A percentile compares a stretch with the other conserved stretches of the same genome.
Evolutionary conservation across 2,888 invertebrate species (phyloP).

Genomic region (Caenorhabditis doughertyi): DNA sequence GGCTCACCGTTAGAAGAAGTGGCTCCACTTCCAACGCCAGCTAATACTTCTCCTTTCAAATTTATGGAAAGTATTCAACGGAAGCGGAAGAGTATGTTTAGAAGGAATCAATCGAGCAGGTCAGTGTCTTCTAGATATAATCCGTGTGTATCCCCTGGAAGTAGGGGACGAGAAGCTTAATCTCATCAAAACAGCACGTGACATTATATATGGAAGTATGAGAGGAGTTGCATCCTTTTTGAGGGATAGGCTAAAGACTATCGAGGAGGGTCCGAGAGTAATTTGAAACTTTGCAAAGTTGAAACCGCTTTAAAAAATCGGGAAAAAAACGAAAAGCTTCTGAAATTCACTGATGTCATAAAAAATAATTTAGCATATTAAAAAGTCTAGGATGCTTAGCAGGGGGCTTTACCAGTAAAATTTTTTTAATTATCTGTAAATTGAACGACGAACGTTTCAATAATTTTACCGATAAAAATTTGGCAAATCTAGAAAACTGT

Average conservation of each 20-base stretch:
- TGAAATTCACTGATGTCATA: no score
- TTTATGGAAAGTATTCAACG: slow-evolving; percentile 55
- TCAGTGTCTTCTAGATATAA: slow-evolving; percentile 19
- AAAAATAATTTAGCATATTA: no score
- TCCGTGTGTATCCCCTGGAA: not conserved
- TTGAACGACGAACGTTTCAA: no score
- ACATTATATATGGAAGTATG: not conserved
- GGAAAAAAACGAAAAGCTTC: no score
- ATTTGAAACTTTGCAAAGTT: no score
- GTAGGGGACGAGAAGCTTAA: not conserved
- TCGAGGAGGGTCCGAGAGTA: no score
- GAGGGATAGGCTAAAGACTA: not conserved
- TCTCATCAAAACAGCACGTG: not conserved
- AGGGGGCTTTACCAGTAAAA: no score
- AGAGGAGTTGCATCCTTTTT: not conserved
- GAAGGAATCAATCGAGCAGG: slow-evolving; percentile 65
- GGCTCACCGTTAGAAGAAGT: slow-evolving; percentile 27
- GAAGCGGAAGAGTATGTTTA: slow-evolving; percentile 60
- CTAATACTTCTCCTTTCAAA: slow-evolving; percentile 43
- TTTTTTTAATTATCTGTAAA: no score
- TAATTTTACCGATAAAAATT: no score
- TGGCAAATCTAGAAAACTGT: no score
- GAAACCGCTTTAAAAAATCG: no score
- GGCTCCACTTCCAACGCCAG: not conserved
- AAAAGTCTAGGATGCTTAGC: no score